Evolutionary conservation across 2,113 vertebrate species (phyloP), one percentile per base, ranked within the genome.

Genomic region (Plecturocebus donacophilus): DNA sequence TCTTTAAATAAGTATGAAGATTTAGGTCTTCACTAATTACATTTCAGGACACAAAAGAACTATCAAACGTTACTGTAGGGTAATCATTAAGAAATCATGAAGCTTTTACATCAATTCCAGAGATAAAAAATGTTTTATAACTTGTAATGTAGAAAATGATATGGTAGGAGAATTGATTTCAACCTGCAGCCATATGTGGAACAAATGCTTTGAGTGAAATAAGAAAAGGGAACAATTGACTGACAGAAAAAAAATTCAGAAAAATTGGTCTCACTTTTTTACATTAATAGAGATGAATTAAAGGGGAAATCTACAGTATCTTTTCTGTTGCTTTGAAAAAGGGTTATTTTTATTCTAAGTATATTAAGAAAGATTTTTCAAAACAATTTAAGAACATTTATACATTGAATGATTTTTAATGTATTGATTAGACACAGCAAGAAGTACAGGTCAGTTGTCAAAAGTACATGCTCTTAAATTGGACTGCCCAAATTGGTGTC

Each of bases 21-120:
- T 49, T 23, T 45, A 83, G 32, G 54, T 68, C 84, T 92, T 86
- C 71, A 83, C 81, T 85, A 95, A 88, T 83, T 83, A 42, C 75
- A 45, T 87, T 76, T 83, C 42, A 75, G 1, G 7, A 73, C 61
- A 87, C 40, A 73, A 64, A 94, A 73, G 38, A 91, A 83, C 19
- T 92, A 96, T 14, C 32, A 83, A 90, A 90, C n/a, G 32, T 81
- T 90, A 87, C 42, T 40, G 8, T 81, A 87, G 75, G 49, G 17
- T 81, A 47, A 77, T 82, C 56, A 95, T 76, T 76, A 93, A 49
- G 49, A 90, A 76, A 90, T 87, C 42, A 93, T 82, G 20, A 93
- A 77, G 20, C 32, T 90, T 82, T 93, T 73, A 90, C 25, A 81
- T 86, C 38, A 68, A 49, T 38, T 87, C 54, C n/a, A 81, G 35